Base-by-base conservation (phyloP, 1,140 invertebrate genomes). In the Saccostrea echinata region DNA sequence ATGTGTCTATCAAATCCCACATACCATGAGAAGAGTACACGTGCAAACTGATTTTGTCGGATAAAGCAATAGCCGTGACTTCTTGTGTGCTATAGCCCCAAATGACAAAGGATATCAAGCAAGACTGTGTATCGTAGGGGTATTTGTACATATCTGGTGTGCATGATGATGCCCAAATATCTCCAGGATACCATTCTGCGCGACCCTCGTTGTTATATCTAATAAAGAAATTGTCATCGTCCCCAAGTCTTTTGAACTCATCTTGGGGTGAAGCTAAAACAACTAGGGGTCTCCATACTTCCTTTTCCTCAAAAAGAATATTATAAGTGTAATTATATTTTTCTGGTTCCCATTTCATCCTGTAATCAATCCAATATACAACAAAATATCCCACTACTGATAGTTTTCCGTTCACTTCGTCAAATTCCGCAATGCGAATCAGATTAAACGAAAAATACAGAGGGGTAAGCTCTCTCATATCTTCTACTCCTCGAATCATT, bases 71-170 rank as follows among this genome's bases (percentile, higher is more conserved):
- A 4, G 35, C n/a, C 12, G 21, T 55, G n/a, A 87, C 52, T 55
- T 87, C 86, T 21, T 13, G 24, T 16, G 21, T 3, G 11, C 24
- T 18, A 43, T 82, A 87, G n/a, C 53, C 86, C 86, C 86, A 87
- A 24, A 53, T 18, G 18, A 83, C 61, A 21, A 35, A 87, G 1
- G 27, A 13, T n/a, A 87, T 12, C 33, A 21, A 30, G 61, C 86
- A 87, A 12, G 53, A n/a, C 86, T 87, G 86, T 8, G 27, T 81
- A 53, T 87, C 86, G 27, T 61, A 87, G 6, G 86, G 86, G 52
- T 82, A 87, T 33, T 43, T 35, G 0, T 51, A 53, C 24, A 87
- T 55, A 33, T 87, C 85, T 18, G 85, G 61, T 35, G 53, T 80
- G 55, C 85, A 86, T 12, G 64, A 12, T 12, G 71, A 12, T 13